Evolutionary conservation across 2,888 invertebrate species (phyloP).

Genomic region (Erebia epiphron): DNA sequence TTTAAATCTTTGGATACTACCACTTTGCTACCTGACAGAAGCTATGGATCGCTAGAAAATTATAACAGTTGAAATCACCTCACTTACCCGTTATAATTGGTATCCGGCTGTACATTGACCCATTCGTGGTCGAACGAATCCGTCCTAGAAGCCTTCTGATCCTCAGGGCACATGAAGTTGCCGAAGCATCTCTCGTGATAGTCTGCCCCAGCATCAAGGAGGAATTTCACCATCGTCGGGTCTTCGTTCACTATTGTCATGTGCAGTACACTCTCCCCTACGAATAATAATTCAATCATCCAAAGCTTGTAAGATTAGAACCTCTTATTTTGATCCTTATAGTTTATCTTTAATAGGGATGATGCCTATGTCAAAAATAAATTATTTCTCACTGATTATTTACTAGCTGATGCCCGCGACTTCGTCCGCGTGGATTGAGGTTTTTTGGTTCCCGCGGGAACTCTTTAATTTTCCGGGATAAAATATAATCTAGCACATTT

Average conservation of each 20-base stretch:
- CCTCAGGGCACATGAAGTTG: slow-evolving; percentile 98
- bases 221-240: slow-evolving; percentile 97
- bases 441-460: too few relatives aligned
- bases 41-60: background rate
- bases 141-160: slow-evolving; percentile 94
- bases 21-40: too few relatives aligned
- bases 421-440: too few relatives aligned
- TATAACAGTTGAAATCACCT: background rate
- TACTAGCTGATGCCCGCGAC: too few relatives aligned
- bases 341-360: too few relatives aligned
- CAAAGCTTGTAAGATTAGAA: background rate
- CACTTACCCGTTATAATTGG: slow-evolving; percentile 91
- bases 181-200: slow-evolving; percentile 97
- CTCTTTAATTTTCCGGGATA: too few relatives aligned
- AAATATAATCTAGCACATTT: too few relatives aligned
- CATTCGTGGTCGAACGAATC: slow-evolving; percentile 96
- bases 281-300: background rate
- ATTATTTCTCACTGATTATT: too few relatives aligned
- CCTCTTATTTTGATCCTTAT: too few relatives aligned
- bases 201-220: slow-evolving; percentile 95
- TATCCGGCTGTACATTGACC: slow-evolving; percentile 91
- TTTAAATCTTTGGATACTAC: too few relatives aligned
- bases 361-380: background rate
- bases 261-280: slow-evolving; percentile 96
- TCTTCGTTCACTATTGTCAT: slow-evolving; percentile 99